Base-by-base conservation (phyloP, 2,113 vertebrate species). In the Scartelaos histophorus region DNA sequence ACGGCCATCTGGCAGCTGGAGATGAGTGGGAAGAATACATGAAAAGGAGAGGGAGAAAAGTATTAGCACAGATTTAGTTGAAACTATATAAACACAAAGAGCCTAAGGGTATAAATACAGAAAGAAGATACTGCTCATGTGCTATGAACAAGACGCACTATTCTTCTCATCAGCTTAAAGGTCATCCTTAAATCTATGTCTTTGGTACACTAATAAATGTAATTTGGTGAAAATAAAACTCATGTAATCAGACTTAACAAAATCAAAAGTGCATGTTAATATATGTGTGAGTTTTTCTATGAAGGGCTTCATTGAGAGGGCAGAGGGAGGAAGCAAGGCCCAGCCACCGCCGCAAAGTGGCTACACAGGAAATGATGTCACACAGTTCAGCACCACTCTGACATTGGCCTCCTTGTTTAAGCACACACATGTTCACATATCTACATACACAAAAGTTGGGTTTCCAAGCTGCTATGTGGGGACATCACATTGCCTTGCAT, bases 1-100 rank as follows among this genome's bases (percentile, higher is more conserved):
- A 82, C 97, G 94, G 71, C 98, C 97, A 86, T 99, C 97, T 74
- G 98, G 98, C 80, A 99, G 97, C 98, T 99, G 83, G 66, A 85
- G 65, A 70, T 29, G 78, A 65, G 85, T 77, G 79, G 83, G 84
- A 85, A 76, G 82, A 29, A 69, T 76, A 83, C 29, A 24, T 21
- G 74, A 76, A 75, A 79, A 70, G 66, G 66, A 61, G 56, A 53
- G 45, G 17, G 3, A 13, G 13, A 25, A 49, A 56, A 73, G 43
- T 13, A 57, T 71, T 76, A 82, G 69, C 79, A 56, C 57, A 56
- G 70, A 76, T 67, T 73, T 61, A 29, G 68, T 75, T 64, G 73
- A 87, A 43, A 70, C 58, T 12, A 21, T 67, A 82, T 71, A 66
- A 73, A 51, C 61, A 16, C 45, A 80, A 49, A 73, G 17, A 21